Evolutionary conservation across 2,888 invertebrate genomes (phyloP).

Genomic region (Acronicta alni): DNA sequence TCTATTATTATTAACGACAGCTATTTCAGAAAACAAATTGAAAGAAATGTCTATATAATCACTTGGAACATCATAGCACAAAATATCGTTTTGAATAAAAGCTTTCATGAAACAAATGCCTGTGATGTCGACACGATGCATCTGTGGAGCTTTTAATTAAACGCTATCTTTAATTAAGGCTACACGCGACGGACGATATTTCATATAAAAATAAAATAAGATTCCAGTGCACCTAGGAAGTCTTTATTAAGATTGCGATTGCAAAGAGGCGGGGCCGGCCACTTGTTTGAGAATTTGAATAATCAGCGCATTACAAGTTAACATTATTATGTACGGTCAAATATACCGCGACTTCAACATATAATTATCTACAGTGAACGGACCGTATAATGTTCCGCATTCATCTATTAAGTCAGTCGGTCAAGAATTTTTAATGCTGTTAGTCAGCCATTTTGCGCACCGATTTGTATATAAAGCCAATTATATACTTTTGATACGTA

Average conservation of each 20-base stretch:
- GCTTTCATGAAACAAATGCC: conserved; percentile 43
- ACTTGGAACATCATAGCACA: conserved; percentile 35
- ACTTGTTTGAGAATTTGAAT: conserved; percentile 85
- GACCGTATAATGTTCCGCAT: conserved; percentile 61
- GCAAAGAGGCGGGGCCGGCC: conserved; percentile 82
- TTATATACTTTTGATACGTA: conserved; percentile 38
- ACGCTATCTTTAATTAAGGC: conserved; percentile 84
- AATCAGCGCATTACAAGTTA: conserved; percentile 80
- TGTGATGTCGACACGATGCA: conserved; percentile 57
- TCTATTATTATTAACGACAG: conserved; percentile 32
- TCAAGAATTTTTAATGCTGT: conserved; percentile 64
- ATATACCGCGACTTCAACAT: conserved; percentile 70
- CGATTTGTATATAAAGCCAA: conserved; percentile 55
- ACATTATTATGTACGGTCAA: conserved; percentile 74
- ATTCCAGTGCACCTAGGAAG: conserved; percentile 84
- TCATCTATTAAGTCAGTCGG: conserved; percentile 67
- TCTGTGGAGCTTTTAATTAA: conserved; percentile 83
- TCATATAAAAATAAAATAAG: conserved; percentile 82
- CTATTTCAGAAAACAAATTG: conserved; percentile 45
- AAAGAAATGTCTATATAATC: conserved; percentile 28
- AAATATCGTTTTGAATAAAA: conserved; percentile 33
- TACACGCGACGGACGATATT: conserved; percentile 73
- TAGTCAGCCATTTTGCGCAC: conserved; percentile 60
- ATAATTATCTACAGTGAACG: conserved; percentile 67
- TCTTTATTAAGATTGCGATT: conserved; percentile 88